Percentiles rank a stretch among this genome's conserved stretches.
Conservation (phyloP, 2,888 invertebrate species). For the Rhagonycha fulva region DNA sequence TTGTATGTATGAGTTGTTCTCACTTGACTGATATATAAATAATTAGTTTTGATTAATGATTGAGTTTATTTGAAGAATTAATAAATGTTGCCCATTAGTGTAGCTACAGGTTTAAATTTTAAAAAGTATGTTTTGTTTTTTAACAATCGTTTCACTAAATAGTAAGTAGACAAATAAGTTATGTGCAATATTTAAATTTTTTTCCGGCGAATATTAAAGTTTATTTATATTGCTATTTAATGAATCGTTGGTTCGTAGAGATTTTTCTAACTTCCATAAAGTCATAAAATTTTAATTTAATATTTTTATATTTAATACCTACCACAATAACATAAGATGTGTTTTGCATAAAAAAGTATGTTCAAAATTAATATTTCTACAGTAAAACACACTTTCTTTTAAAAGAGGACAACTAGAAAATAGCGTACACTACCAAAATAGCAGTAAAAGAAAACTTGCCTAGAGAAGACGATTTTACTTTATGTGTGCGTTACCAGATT, state of each 20-base stretch:
- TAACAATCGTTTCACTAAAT: neutral
- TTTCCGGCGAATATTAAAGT: too few relatives aligned
- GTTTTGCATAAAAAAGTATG: neutral
- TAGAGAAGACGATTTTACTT: neutral
- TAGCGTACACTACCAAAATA: neutral
- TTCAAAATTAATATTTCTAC: neutral
- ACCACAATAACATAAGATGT: neutral
- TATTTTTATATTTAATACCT: neutral
- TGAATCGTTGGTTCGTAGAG: too few relatives aligned
- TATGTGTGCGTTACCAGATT: neutral
- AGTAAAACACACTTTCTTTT: slow-evolving; percentile 1
- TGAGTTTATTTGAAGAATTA: neutral
- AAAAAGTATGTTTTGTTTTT: neutral
- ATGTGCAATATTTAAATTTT: neutral
- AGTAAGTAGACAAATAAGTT: neutral
- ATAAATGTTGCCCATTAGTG: neutral
- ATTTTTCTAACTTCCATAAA: neutral
- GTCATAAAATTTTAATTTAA: too few relatives aligned
- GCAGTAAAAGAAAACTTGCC: neutral
- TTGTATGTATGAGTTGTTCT: neutral
- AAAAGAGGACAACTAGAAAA: slow-evolving; percentile 1
- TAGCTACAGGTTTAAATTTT: neutral
- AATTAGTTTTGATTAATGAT: neutral
- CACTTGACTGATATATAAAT: neutral
- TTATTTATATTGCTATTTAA: too few relatives aligned